Percentiles rank a stretch among this genome's conserved stretches.
phyloP scores from a whole-genome alignment of 1,140 invertebrate genomes.

The Papilio polytes region DNA sequence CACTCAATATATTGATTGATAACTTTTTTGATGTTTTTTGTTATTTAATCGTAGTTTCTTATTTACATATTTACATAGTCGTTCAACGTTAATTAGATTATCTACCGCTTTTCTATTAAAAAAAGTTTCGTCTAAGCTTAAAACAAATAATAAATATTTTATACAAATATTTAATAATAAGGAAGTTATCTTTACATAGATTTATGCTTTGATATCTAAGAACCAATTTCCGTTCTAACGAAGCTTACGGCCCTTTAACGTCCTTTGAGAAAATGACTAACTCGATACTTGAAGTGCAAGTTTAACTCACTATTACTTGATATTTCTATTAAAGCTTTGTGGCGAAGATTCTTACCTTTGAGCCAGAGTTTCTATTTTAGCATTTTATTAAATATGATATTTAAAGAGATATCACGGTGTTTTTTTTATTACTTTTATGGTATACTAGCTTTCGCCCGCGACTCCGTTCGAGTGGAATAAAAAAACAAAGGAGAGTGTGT shows the following conservation, averaged over 20 bases:
- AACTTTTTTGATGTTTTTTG: not conserved
- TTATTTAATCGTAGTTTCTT: too few species aligned
- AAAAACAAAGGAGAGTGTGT: too few species aligned
- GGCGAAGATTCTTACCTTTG: not conserved
- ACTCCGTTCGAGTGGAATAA: too few species aligned
- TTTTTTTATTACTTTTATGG: too few species aligned
- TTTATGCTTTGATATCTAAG: conserved; percentile 13
- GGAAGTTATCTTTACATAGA: not conserved
- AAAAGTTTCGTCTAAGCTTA: too few species aligned
- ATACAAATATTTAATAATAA: too few species aligned
- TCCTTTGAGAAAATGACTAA: not conserved
- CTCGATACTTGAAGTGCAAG: not conserved
- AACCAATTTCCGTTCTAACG: conserved; percentile 25
- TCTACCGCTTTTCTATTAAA: too few species aligned
- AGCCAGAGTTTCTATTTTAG: not conserved
- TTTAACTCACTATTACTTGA: conserved; percentile 1
- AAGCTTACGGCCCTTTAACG: not conserved
- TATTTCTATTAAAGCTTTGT: conserved; percentile 1
- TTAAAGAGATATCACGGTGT: too few species aligned
- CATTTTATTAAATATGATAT: not conserved
- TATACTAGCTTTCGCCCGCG: too few species aligned
- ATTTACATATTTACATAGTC: too few species aligned
- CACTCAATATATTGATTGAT: not conserved
- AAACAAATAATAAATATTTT: too few species aligned
- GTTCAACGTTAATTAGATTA: too few species aligned